Evolutionary conservation across 2,888 invertebrate genomes (phyloP).

Genomic region (Drosophila quasianomalipes): DNA sequence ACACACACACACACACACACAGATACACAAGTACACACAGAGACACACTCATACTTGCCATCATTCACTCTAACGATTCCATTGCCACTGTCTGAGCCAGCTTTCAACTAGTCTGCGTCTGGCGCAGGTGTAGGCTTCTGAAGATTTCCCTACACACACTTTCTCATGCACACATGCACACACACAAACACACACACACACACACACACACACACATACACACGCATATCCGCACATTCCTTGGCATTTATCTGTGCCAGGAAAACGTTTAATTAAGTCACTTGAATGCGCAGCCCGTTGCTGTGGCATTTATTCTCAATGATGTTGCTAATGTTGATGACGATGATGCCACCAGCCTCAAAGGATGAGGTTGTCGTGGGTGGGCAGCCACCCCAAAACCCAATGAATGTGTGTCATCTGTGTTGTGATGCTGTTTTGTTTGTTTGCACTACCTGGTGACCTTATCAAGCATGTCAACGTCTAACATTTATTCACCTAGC

Average conservation of each 20-base stretch:
- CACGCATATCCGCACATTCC: conserved; percentile 17
- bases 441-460: conserved; percentile 46
- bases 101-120: conserved; percentile 46
- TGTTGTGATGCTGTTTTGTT: conserved; percentile 32
- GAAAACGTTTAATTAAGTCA: conserved; percentile 77
- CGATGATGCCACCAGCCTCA: conserved; percentile 37
- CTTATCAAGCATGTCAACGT: conserved; percentile 56
- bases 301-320: conserved; percentile 78
- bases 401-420: conserved; percentile 24
- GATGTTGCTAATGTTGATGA: conserved; percentile 77
- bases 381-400: not conserved
- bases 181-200: conserved; percentile 9
- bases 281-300: conserved; percentile 75
- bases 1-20: conserved; percentile 16
- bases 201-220: conserved; percentile 9
- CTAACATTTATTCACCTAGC: conserved; percentile 37
- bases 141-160: conserved; percentile 38
- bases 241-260: conserved; percentile 67
- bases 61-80: conserved; percentile 61
- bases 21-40: conserved; percentile 14
- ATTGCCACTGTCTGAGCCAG: conserved; percentile 34
- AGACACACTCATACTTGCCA: conserved; percentile 25
- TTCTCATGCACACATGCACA: not conserved
- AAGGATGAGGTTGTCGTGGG: not conserved
- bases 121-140: conserved; percentile 15